Evolutionary conservation across 2,888 invertebrate species (phyloP), one percentile per base, ranked within the genome.

Genomic region (Linnaemya vulpina): DNA sequence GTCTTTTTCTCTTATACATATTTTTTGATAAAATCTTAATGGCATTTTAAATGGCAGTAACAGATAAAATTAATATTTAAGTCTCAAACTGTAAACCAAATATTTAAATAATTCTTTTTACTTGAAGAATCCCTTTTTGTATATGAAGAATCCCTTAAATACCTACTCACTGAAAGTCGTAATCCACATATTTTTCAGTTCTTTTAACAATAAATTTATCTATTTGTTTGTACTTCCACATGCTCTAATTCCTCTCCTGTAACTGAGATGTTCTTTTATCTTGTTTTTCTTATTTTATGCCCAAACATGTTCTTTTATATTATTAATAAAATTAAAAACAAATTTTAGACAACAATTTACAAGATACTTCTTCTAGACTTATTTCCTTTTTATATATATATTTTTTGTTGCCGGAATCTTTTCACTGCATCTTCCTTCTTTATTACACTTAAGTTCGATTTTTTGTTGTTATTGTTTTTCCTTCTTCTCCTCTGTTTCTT

Each of bases 261-360:
- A 49, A 49, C 49, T 46, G 20, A n/a, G 11, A 46, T 49, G 43
- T 65, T 58, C 58, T 80, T 80, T 73, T 75, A 9, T 40, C 9
- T 40, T 40, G 7, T 40, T 40, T 40, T 40, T 62, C 30, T 5
- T 70, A 76, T 76, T 82, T 76, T 65, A 76, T 65, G 63, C 63
- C 17, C 58, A 46, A 75, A 76, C 63, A 82, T 76, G 63, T 38
- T 67, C 25, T 58, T 55, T 74, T 53, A 38, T 70, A 76, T 76
- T 70, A 76, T 76, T 71, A 82, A 82, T 70, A 81, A 81, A 81
- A 75, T 81, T 70, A 63, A 70, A 75, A 81, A 75, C 53, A 71
- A 73, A 63, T 71, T 78, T 70, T 51, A 30, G 51, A 60, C 11
- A 75, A 75, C 68, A 81, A 75, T 67, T 70, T 81, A 53, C 53